phyloP scores from a whole-genome alignment of 2,797 vertebrate genomes.

The Mus spretus region DNA sequence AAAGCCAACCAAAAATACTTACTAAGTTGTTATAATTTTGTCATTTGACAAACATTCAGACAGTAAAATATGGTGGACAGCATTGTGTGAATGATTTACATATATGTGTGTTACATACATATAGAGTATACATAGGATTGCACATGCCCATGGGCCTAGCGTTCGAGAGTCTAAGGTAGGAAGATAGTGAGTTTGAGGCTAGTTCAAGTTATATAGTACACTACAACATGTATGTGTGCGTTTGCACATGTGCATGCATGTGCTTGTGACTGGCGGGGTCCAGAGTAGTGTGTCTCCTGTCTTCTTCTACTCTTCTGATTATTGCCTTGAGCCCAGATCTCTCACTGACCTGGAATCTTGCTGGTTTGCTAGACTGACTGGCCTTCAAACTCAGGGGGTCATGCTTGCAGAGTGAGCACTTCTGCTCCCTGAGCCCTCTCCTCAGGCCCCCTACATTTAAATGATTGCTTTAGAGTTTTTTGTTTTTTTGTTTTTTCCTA shows the following conservation, averaged over 20 bases:
- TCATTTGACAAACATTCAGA: neutral
- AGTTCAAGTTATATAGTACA: neutral
- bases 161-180: neutral
- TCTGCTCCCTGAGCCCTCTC: neutral
- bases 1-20: neutral
- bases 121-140: neutral
- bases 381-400: neutral
- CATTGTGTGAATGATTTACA: neutral
- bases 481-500: neutral
- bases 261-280: neutral
- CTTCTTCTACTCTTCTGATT: neutral
- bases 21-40: neutral
- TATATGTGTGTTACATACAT: neutral
- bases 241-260: no score
- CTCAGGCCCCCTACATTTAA: neutral
- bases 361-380: neutral
- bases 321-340: neutral
- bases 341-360: neutral
- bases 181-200: neutral
- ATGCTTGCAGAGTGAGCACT: neutral
- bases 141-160: neutral
- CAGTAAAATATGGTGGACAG: neutral
- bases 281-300: neutral
- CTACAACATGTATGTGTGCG: neutral
- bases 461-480: neutral